Evolutionary conservation across 2,113 vertebrate genomes (phyloP).

Genomic region (Chionomys nivalis): DNA sequence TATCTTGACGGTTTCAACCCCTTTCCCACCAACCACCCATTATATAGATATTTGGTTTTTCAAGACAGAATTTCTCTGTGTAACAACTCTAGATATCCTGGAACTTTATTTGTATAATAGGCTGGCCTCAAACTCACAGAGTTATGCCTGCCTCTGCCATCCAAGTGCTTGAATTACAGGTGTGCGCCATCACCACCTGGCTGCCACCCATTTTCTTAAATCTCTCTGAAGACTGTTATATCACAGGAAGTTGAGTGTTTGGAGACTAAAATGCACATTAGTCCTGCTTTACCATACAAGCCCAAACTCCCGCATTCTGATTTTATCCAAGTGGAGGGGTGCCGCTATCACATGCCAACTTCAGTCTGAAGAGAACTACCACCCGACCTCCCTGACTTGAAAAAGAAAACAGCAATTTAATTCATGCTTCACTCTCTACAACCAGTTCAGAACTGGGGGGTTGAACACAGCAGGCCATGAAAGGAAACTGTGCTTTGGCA

Average conservation of each 20-base stretch:
- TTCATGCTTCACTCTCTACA: not conserved
- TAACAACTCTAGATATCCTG: too few species aligned
- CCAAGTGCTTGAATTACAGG: not conserved
- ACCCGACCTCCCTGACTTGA: not conserved
- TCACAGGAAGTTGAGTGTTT: not conserved
- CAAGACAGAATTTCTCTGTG: not conserved
- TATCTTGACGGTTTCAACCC: not conserved
- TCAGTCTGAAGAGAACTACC: not conserved
- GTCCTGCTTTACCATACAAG: constrained; percentile 9
- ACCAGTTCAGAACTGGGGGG: not conserved
- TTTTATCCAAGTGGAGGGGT: not conserved
- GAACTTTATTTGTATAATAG: not conserved
- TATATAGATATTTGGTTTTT: not conserved
- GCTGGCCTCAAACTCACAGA: not conserved
- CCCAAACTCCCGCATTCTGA: not conserved
- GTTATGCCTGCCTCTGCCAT: not conserved
- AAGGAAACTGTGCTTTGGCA: not conserved
- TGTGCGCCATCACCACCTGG: not conserved
- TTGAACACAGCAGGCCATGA: not conserved
- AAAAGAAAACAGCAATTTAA: not conserved
- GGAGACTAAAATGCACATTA: not conserved
- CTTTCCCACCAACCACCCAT: not conserved
- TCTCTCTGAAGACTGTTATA: not conserved
- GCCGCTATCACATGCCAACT: not conserved
- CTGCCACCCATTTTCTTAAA: not conserved